A percentile compares a stretch with the other conserved stretches of the same genome.
Conservation (phyloP, 2,113 vertebrate genomes). For the Anoplopoma fimbria region DNA sequence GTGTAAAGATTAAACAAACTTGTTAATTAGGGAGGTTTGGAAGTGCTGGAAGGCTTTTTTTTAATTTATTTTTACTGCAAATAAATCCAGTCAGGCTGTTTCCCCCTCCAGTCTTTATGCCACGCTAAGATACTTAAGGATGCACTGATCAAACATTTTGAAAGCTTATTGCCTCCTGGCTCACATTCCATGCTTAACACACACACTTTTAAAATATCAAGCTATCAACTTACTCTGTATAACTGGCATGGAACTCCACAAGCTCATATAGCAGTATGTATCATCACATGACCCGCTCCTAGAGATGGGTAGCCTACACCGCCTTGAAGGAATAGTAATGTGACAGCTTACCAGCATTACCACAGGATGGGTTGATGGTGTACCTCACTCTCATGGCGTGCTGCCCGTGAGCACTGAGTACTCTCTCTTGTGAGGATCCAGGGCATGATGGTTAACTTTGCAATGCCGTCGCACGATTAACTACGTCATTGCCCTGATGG, state of each 20-base stretch:
- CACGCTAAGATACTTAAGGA: background rate
- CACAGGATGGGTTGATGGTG: constrained; percentile 41
- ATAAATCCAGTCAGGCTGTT: background rate
- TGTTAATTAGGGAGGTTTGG: background rate
- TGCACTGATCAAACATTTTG: background rate
- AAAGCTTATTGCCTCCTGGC: background rate
- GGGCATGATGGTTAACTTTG: constrained; percentile 45
- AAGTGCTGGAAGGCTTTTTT: background rate
- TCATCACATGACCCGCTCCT: background rate
- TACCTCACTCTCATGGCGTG: constrained; percentile 16
- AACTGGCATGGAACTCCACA: background rate
- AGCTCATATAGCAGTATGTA: background rate
- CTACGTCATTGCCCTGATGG: constrained; percentile 50
- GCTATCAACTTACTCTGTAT: background rate
- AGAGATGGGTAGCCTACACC: constrained; percentile 5
- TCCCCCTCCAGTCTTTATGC: background rate
- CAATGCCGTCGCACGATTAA: constrained; percentile 35
- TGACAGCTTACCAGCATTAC: constrained; percentile 37
- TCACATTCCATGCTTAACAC: background rate
- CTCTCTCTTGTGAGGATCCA: background rate
- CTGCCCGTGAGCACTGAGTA: background rate
- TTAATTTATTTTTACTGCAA: background rate
- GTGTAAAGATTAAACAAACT: background rate
- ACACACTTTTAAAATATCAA: background rate
- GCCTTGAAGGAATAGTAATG: constrained; percentile 11